A percentile compares a stretch with the other conserved stretches of the same genome.
Conservation (phyloP, 2,113 vertebrate genomes). For the Seriola dumerili region DNA sequence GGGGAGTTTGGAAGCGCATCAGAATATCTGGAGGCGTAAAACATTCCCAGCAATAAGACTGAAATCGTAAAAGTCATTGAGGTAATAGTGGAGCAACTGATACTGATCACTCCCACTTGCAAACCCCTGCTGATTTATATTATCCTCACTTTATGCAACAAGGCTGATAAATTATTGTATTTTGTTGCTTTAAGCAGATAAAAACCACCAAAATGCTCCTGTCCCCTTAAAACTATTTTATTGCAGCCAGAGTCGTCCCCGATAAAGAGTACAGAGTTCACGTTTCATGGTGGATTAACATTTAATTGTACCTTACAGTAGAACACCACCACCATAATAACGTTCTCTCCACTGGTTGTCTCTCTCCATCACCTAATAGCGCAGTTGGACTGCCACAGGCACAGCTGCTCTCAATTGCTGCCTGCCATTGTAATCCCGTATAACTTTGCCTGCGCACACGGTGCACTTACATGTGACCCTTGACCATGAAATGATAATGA, state of each 20-base stretch:
- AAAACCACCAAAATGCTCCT: background rate
- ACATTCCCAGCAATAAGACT: background rate
- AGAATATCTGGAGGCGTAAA: background rate
- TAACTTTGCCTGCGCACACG: conserved; percentile 4
- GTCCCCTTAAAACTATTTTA: conserved; percentile 22
- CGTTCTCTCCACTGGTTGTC: conserved; percentile 21
- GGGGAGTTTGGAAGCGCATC: background rate
- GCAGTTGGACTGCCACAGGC: conserved; percentile 10
- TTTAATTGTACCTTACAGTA: conserved; percentile 64
- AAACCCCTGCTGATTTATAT: conserved; percentile 5
- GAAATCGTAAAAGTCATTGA: background rate
- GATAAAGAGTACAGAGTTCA: conserved; percentile 12
- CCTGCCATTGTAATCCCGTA: conserved; percentile 11
- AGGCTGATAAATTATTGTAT: background rate
- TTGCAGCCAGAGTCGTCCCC: conserved; percentile 5
- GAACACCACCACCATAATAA: conserved; percentile 33
- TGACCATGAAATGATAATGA: conserved; percentile 36
- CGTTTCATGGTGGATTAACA: conserved; percentile 54
- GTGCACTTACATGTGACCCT: conserved; percentile 40
- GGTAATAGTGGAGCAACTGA: background rate
- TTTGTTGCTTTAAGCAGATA: background rate
- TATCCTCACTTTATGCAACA: background rate
- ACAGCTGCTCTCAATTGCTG: conserved; percentile 23
- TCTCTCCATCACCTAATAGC: conserved; percentile 45
- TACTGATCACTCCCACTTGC: background rate